Percentiles rank a stretch among this genome's conserved stretches.
These are phyloP conservation scores for Chrysolina haemoptera DNA, from an alignment of 2,888 invertebrate species.

Conservation along the genomic window DNA sequence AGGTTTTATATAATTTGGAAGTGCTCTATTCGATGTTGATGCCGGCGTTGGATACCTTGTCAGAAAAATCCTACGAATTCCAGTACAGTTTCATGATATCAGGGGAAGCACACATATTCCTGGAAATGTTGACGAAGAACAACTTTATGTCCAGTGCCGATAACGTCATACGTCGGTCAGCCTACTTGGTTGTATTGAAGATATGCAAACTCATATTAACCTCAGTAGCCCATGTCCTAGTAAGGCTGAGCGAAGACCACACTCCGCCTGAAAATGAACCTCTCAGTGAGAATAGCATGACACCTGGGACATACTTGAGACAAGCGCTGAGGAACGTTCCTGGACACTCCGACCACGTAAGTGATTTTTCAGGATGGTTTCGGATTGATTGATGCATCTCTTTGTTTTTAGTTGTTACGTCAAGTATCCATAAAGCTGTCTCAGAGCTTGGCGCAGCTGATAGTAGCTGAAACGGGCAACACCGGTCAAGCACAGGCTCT, in stretches of 20 bases:
- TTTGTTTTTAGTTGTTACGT: conserved; percentile 72
- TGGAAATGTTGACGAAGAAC: conserved; percentile 88
- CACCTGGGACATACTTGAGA: conserved; percentile 75
- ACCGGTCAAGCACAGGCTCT: conserved; percentile 66
- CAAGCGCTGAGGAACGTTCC: conserved; percentile 89
- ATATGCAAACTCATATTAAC: conserved; percentile 91
- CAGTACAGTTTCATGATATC: conserved; percentile 79
- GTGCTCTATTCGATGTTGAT: conserved; percentile 89
- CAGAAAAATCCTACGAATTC: conserved; percentile 81
- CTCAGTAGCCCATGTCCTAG: conserved; percentile 87
- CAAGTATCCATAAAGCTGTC: conserved; percentile 89
- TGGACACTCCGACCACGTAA: conserved; percentile 87
- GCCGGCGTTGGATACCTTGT: conserved; percentile 86
- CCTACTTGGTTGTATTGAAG: conserved; percentile 90
- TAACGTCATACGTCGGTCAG: conserved; percentile 78
- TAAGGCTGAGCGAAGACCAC: conserved; percentile 69
- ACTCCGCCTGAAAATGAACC: conserved; percentile 65
- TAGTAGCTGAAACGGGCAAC: conserved; percentile 64
- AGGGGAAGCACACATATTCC: conserved; percentile 78
- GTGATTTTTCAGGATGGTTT: conserved; percentile 30
- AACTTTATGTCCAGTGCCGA: conserved; percentile 87
- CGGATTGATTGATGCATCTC: neutral
- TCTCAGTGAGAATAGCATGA: conserved; percentile 64
- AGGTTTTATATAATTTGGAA: conserved; percentile 81
- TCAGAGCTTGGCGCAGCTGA: conserved; percentile 81